phyloP scores from a whole-genome alignment of 2,797 vertebrate genomes.

The Schizopygopsis pylzovi region DNA sequence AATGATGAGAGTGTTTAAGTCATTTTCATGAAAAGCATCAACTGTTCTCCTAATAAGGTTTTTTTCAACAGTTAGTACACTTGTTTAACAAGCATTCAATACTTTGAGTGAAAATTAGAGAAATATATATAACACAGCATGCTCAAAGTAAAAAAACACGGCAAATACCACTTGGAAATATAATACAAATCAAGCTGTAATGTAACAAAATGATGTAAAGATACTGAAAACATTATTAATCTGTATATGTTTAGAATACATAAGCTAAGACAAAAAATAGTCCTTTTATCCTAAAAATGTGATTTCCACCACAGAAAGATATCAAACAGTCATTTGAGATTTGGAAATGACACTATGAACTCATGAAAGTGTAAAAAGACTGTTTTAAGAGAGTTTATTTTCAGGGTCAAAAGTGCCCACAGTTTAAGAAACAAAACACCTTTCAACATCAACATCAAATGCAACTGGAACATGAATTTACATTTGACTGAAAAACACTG shows the following conservation, averaged over 20 bases:
- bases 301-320: not conserved
- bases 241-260: not conserved
- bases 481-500: not conserved
- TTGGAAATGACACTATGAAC: not conserved
- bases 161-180: not conserved
- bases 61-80: not conserved
- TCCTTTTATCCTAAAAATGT: not conserved
- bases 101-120: not conserved
- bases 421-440: not conserved
- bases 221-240: not conserved
- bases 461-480: conserved; percentile 3
- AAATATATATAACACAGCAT: not conserved
- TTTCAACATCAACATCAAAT: conserved; percentile 8
- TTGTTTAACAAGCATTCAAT: not conserved
- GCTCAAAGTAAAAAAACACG: not conserved
- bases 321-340: not conserved
- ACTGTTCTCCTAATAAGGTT: not conserved
- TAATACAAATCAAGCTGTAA: not conserved
- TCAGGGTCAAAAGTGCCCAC: not conserved
- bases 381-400: not conserved
- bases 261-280: not conserved
- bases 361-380: not conserved
- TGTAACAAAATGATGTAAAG: not conserved
- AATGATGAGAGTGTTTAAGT: not conserved
- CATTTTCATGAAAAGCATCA: not conserved